Conservation (phyloP, 23 tunicate genomes). For the Ascidia mentula region DNA sequence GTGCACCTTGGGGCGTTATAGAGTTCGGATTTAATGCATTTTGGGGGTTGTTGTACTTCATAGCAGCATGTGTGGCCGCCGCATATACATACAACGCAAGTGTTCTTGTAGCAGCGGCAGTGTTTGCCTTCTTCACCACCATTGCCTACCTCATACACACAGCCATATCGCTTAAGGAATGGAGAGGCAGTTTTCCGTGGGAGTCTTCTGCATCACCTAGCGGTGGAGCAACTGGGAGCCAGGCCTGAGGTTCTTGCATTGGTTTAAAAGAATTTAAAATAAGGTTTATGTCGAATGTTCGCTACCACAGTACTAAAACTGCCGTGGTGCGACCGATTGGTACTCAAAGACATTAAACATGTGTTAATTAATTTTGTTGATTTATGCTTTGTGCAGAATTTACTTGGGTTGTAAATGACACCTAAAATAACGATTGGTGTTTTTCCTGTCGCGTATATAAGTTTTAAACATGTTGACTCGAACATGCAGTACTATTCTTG, state of each 20-base stretch:
- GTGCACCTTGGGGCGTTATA: slow-evolving; percentile 65
- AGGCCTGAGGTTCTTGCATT: neutral
- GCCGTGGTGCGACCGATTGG: no score
- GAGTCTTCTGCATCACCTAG: slow-evolving; percentile 9
- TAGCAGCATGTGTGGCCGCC: slow-evolving; percentile 68
- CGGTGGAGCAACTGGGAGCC: neutral
- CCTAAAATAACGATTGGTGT: no score
- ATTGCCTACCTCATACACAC: slow-evolving; percentile 50
- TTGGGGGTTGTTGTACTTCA: slow-evolving; percentile 65
- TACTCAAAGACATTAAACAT: no score
- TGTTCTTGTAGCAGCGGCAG: slow-evolving; percentile 44
- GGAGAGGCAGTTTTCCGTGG: slow-evolving; percentile 61
- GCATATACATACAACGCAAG: slow-evolving; percentile 15
- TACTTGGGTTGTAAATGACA: no score
- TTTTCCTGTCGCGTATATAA: no score
- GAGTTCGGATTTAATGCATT: slow-evolving; percentile 57
- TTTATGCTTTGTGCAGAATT: no score
- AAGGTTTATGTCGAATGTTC: no score
- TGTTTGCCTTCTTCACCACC: slow-evolving; percentile 62
- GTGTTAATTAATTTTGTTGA: no score
- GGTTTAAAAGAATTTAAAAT: no score
- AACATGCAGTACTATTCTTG: no score
- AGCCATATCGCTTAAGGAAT: slow-evolving; percentile 37
- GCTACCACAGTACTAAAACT: no score
- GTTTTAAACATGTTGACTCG: no score